A percentile compares a stretch with the other conserved stretches of the same genome.
Conservation (phyloP, 2,113 vertebrate species). For the Peromyscus maniculatus region DNA sequence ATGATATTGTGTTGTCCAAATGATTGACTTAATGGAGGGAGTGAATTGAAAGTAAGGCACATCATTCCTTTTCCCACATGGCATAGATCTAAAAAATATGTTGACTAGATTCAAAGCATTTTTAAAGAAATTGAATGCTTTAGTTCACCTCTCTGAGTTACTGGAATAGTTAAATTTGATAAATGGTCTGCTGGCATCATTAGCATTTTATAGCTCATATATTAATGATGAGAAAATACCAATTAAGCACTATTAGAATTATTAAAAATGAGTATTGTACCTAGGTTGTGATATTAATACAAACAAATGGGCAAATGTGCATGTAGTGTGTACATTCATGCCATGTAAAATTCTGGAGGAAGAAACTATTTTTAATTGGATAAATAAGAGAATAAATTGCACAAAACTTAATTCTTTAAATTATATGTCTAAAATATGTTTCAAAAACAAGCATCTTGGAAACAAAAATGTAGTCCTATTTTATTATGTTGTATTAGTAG, state of each 20-base stretch:
- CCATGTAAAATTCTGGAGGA: not conserved
- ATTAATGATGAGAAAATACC: not conserved
- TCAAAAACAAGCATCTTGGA: not conserved
- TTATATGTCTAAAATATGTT: conserved; percentile 37
- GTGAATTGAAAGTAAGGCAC: conserved; percentile 61
- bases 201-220: not conserved
- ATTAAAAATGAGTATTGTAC: not conserved
- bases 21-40: conserved; percentile 74
- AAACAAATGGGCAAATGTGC: not conserved
- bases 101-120: conserved; percentile 47
- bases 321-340: not conserved
- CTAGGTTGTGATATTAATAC: not conserved
- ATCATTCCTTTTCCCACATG: conserved; percentile 29
- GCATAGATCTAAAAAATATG: conserved; percentile 8
- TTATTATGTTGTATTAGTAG: not conserved
- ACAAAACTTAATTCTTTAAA: not conserved
- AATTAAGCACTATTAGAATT: not conserved
- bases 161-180: not conserved
- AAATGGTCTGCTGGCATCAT: not conserved
- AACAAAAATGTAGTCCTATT: not conserved
- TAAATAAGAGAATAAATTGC: not conserved
- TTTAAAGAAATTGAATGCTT: conserved; percentile 44
- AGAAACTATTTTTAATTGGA: not conserved
- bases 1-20: conserved; percentile 68
- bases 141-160: conserved; percentile 41